Evolutionary conservation across 2,113 vertebrate genomes (phyloP).

Genomic region (Alligator sinensis): DNA sequence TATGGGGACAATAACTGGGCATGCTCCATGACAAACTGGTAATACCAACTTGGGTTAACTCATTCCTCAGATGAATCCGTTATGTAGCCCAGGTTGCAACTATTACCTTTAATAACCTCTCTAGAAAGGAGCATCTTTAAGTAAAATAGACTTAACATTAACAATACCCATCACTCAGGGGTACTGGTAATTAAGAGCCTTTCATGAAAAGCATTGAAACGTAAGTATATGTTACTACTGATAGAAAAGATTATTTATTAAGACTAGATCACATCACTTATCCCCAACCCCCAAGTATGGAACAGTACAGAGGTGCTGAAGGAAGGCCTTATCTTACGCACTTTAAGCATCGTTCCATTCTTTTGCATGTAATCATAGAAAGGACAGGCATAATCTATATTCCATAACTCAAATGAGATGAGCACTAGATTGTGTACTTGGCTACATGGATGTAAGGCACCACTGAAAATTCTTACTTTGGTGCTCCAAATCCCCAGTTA

Average conservation of each 20-base stretch:
- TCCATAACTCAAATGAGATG: neutral
- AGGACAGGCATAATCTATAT: neutral
- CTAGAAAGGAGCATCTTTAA: too few relatives aligned
- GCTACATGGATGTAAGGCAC: neutral
- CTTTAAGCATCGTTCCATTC: neutral
- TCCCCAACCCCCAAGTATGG: neutral
- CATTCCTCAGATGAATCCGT: neutral
- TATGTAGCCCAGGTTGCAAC: neutral
- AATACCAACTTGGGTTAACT: neutral
- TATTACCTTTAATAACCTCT: neutral
- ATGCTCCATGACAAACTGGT: neutral
- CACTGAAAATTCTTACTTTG: neutral
- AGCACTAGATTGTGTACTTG: neutral
- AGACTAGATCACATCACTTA: neutral
- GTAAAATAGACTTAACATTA: too few relatives aligned
- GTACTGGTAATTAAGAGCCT: neutral
- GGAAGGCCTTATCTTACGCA: neutral
- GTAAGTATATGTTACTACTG: neutral
- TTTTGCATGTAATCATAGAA: neutral
- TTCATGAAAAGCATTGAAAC: neutral
- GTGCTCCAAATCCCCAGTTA: neutral
- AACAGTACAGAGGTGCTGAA: neutral
- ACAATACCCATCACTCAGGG: too few relatives aligned
- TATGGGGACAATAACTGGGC: neutral
- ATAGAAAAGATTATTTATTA: neutral